These are phyloP conservation scores for Aphaenogaster ashmeadi DNA, from an alignment of 1,140 invertebrate species.

Conservation along the genomic window DNA sequence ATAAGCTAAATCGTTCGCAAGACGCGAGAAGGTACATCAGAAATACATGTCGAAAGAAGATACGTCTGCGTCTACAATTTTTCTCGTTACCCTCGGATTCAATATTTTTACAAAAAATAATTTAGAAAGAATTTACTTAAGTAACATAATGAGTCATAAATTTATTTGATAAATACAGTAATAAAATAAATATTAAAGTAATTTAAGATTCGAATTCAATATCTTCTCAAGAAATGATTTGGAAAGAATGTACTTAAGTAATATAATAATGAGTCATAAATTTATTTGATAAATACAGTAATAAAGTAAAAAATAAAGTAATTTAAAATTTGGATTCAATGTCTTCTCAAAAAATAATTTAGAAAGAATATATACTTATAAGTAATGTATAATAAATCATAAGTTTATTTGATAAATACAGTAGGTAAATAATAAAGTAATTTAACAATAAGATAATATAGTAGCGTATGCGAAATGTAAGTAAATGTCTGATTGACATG, in stretches of 20 bases:
- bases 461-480: neutral
- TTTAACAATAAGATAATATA: constrained; percentile 12
- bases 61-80: neutral
- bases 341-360: neutral
- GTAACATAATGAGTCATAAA: neutral
- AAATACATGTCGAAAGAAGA: constrained; percentile 24
- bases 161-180: neutral
- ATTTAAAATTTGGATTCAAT: constrained; percentile 25
- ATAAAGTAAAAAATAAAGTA: neutral
- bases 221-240: neutral
- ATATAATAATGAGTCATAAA: neutral
- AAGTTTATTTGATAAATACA: neutral
- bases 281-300: neutral
- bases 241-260: neutral
- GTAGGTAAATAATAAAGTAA: constrained; percentile 8
- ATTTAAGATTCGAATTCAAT: constrained; percentile 25
- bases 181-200: neutral
- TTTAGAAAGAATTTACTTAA: neutral
- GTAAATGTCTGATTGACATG: neutral
- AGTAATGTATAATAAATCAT: neutral
- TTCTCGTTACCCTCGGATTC: neutral
- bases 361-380: neutral
- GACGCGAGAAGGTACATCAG: neutral
- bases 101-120: neutral
- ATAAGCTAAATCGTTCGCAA: constrained; percentile 15